Percentiles rank a stretch among this genome's conserved stretches.
Conservation (phyloP, 1,140 invertebrate genomes). For the Apis cerana region DNA sequence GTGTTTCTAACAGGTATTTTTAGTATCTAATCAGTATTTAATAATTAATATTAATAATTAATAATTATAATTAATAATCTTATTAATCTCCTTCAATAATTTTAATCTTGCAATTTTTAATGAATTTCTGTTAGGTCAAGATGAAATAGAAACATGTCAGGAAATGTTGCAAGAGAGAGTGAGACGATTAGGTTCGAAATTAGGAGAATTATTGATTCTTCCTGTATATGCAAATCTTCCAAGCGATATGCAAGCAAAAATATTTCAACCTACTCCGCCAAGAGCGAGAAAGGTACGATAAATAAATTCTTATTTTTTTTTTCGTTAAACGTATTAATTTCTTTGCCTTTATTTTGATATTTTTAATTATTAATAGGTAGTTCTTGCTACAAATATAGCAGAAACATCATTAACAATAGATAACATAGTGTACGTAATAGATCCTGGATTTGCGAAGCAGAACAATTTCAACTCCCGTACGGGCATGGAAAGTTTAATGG, state of each 20-base stretch:
- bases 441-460: conserved; percentile 99
- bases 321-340: background rate
- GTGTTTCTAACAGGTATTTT: conserved; percentile 96
- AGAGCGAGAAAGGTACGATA: conserved; percentile 92
- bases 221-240: conserved; percentile 99
- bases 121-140: conserved; percentile 80
- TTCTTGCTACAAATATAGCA: conserved; percentile 99
- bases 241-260: conserved; percentile 99
- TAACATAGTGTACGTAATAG: conserved; percentile 99
- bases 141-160: conserved; percentile 98
- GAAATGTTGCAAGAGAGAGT: conserved; percentile 96
- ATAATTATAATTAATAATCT: no score
- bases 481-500: conserved; percentile 98
- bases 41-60: background rate
- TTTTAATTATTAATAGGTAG: conserved; percentile 83
- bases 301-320: background rate
- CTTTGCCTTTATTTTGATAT: conserved; percentile 5
- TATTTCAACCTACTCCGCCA: conserved; percentile 97
- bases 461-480: conserved; percentile 99
- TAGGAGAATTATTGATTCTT: conserved; percentile 95
- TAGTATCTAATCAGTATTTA: background rate
- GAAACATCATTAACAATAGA: conserved; percentile 99
- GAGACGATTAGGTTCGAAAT: conserved; percentile 94
- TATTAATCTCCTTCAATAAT: no score
- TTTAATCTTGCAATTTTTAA: conserved; percentile 35